Conservation (phyloP, 1,140 invertebrate genomes). For the Sminthurides bifidus region DNA sequence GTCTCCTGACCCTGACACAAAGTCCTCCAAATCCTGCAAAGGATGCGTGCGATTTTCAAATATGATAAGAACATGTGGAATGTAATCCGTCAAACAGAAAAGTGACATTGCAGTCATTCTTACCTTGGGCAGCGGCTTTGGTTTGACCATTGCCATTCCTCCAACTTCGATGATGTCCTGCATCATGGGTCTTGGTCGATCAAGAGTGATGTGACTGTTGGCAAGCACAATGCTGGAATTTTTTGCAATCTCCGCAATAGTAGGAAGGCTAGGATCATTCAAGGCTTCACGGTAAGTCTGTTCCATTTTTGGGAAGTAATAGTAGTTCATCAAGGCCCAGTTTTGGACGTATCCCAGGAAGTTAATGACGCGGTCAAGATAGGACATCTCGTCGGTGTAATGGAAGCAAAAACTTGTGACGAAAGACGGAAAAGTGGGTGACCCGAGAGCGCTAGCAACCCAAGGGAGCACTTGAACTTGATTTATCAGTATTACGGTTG, state of each 20-base stretch:
- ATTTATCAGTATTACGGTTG: constrained; percentile 36
- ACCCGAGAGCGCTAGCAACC: constrained; percentile 1
- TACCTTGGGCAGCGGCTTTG: constrained; percentile 11
- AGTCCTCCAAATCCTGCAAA: constrained; percentile 28
- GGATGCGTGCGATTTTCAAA: too few species aligned
- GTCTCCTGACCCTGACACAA: constrained; percentile 28
- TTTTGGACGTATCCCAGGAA: background rate
- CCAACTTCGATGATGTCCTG: constrained; percentile 43
- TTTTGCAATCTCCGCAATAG: constrained; percentile 13
- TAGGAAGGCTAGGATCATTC: background rate
- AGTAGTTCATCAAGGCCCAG: background rate
- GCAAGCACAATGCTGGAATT: constrained; percentile 27
- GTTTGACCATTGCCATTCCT: constrained; percentile 33
- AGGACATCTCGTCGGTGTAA: constrained; percentile 13
- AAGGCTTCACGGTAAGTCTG: constrained; percentile 4
- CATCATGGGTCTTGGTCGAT: constrained; percentile 16
- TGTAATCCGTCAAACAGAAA: too few species aligned
- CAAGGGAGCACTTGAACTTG: constrained; percentile 28
- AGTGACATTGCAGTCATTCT: too few species aligned
- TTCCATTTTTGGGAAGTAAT: background rate
- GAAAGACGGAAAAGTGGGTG: background rate
- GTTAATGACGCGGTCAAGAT: constrained; percentile 8
- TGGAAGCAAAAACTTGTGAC: constrained; percentile 4
- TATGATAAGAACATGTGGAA: too few species aligned
- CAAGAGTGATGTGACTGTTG: constrained; percentile 22